phyloP scores from a whole-genome alignment of 2,888 invertebrate genomes.

The Aleiodes testaceus region DNA sequence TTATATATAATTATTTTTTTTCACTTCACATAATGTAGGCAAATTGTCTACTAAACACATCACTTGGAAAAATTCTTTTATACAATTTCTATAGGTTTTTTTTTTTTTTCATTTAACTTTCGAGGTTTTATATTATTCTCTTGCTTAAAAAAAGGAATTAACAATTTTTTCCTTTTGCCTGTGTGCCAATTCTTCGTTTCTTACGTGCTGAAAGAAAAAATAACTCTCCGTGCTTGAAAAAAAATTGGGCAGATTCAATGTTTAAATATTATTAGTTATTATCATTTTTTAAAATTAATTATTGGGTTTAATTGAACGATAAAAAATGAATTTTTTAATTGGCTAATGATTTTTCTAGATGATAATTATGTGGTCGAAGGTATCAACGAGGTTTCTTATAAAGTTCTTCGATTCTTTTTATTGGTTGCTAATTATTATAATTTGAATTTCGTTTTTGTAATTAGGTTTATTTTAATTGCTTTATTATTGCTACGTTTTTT shows the following conservation, averaged over 20 bases:
- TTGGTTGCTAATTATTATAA: conserved; percentile 43
- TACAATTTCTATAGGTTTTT: conserved; percentile 41
- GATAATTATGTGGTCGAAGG: conserved; percentile 33
- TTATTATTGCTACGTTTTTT: conserved; percentile 25
- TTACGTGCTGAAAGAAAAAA: conserved; percentile 39
- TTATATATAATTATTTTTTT: background rate
- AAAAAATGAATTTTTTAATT: conserved; percentile 40
- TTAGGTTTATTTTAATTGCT: conserved; percentile 36
- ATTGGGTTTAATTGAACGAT: conserved; percentile 49
- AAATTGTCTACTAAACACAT: conserved; percentile 7
- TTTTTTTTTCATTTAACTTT: conserved; percentile 39
- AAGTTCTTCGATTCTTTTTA: conserved; percentile 42
- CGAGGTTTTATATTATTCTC: conserved; percentile 26
- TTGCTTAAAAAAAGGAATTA: conserved; percentile 24
- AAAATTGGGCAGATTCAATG: background rate
- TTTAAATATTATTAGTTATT: conserved; percentile 38
- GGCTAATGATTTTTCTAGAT: conserved; percentile 41
- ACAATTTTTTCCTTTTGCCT: conserved; percentile 26
- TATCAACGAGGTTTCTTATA: conserved; percentile 39
- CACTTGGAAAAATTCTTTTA: conserved; percentile 42
- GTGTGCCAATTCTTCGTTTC: conserved; percentile 51
- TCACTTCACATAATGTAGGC: background rate
- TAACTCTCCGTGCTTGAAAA: conserved; percentile 18
- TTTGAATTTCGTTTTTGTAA: conserved; percentile 38
- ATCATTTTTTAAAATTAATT: conserved; percentile 47